These are phyloP conservation scores for Papilio polyxenes DNA, from an alignment of 1,140 invertebrate genomes.

Conservation along the genomic window DNA sequence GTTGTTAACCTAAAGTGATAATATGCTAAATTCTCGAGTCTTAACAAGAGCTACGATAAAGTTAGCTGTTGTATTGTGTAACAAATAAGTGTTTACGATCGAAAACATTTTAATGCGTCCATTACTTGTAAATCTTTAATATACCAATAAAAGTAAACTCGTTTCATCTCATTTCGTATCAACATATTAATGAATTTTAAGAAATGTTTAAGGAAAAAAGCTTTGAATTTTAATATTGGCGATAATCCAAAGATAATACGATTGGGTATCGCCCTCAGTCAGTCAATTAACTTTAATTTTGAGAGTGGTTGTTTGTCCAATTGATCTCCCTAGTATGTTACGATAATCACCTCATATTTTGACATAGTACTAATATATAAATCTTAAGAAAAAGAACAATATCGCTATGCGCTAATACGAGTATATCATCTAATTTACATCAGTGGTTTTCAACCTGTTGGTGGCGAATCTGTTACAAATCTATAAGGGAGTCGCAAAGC, in stretches of 20 bases:
- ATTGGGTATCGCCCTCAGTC: background rate
- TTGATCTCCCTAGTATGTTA: background rate
- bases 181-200: background rate
- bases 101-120: background rate
- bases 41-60: background rate
- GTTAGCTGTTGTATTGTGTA: background rate
- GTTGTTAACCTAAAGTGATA: too few relatives aligned
- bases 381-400: background rate
- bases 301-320: background rate
- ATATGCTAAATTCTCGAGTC: too few relatives aligned
- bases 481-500: background rate
- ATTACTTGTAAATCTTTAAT: background rate
- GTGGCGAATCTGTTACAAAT: background rate
- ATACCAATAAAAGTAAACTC: constrained; percentile 22
- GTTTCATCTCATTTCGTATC: background rate
- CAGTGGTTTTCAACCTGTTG: background rate
- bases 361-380: background rate
- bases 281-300: constrained; percentile 5
- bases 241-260: background rate
- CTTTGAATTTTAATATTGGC: background rate
- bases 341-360: background rate
- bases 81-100: background rate
- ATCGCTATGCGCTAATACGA: background rate
- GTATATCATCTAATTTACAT: background rate
- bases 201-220: background rate